Conservation (phyloP, 2,888 invertebrate species). For the Schizotus pectinicornis region DNA sequence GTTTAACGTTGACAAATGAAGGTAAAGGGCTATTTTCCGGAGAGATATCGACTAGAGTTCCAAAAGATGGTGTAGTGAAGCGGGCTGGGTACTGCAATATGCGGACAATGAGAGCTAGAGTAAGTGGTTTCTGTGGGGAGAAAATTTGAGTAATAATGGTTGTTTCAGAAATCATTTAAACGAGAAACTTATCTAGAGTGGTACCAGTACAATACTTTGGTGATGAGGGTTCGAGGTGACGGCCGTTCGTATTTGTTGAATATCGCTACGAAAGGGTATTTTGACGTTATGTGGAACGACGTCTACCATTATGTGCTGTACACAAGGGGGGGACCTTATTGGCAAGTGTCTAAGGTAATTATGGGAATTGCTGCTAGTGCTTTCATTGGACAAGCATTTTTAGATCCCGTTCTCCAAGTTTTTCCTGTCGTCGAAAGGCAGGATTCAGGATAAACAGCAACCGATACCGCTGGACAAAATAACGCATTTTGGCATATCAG, state of each 20-base stretch:
- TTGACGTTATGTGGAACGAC: conserved; percentile 90
- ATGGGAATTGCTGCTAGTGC: conserved; percentile 4
- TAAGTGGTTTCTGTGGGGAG: conserved; percentile 55
- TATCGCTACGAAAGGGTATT: conserved; percentile 75
- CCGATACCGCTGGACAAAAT: conserved; percentile 68
- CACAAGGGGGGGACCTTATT: conserved; percentile 98
- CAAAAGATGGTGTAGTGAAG: conserved; percentile 81
- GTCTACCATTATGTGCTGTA: conserved; percentile 84
- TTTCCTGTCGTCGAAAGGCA: conserved; percentile 79
- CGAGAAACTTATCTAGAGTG: conserved; percentile 75
- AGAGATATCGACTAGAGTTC: conserved; percentile 69
- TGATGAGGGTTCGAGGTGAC: conserved; percentile 89
- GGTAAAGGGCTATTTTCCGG: conserved; percentile 79
- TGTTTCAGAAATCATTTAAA: conserved; percentile 79
- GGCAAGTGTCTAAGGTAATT: conserved; percentile 87
- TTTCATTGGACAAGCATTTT: conserved; percentile 48
- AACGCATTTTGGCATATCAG: conserved; percentile 80
- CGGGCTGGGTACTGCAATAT: conserved; percentile 85
- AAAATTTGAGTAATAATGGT: conserved; percentile 1
- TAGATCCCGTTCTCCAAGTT: conserved; percentile 96
- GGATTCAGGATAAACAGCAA: conserved; percentile 82
- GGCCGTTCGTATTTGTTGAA: conserved; percentile 89
- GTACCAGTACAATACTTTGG: conserved; percentile 75
- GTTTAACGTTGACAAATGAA: conserved; percentile 68
- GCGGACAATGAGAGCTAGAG: conserved; percentile 69